A percentile compares a stretch with the other conserved stretches of the same genome.
phyloP scores from a whole-genome alignment of 2,888 invertebrate species.

The Drosophila setosimentum region DNA sequence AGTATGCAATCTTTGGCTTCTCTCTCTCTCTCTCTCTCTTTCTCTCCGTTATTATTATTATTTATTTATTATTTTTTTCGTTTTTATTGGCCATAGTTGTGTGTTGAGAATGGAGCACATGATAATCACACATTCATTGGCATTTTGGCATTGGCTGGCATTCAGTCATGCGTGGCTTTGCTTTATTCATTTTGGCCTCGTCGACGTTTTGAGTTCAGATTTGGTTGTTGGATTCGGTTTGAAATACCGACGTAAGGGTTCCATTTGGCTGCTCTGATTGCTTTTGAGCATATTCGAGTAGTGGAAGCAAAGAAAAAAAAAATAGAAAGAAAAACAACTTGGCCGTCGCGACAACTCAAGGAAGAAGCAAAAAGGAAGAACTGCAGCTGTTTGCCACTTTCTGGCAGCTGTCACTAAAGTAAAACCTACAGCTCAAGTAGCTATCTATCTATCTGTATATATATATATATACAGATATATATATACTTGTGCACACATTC shows the following conservation, averaged over 20 bases:
- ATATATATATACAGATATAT: background rate
- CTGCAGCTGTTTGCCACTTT: slow-evolving; percentile 73
- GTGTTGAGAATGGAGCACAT: slow-evolving; percentile 16
- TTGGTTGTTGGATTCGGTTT: slow-evolving; percentile 22
- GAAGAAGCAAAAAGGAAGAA: slow-evolving; percentile 15
- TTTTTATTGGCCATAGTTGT: slow-evolving; percentile 29
- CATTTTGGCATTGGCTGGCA: slow-evolving; percentile 38
- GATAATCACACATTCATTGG: slow-evolving; percentile 8
- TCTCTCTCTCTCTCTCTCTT: too few relatives aligned
- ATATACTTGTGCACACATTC: background rate
- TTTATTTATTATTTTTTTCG: background rate
- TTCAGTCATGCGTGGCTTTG: slow-evolving; percentile 70
- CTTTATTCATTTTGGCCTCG: slow-evolving; percentile 69
- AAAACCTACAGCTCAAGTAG: slow-evolving; percentile 15
- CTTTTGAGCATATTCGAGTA: slow-evolving; percentile 41
- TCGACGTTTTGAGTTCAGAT: slow-evolving; percentile 20
- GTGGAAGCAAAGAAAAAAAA: background rate
- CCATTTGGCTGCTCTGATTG: slow-evolving; percentile 73
- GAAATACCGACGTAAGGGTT: slow-evolving; percentile 67
- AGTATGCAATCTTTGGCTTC: background rate
- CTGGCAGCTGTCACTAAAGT: slow-evolving; percentile 55
- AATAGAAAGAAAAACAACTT: background rate
- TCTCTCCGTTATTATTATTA: too few relatives aligned
- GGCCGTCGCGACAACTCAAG: slow-evolving; percentile 17
- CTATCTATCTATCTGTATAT: background rate